Evolutionary conservation across 2,113 vertebrate species (phyloP).

Genomic region (Engystomops pustulosus): DNA sequence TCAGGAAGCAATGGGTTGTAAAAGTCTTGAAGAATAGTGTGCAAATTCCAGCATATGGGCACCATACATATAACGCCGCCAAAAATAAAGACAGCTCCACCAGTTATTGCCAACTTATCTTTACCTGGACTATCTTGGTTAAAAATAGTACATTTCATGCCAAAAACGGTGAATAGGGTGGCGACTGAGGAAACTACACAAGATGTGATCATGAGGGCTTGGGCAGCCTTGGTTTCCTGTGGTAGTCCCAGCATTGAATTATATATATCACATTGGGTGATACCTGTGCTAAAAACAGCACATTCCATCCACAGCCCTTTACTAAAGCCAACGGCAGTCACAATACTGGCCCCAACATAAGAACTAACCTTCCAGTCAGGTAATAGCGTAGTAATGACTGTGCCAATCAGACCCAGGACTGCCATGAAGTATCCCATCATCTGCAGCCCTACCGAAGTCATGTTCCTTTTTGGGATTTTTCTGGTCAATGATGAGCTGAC

Average conservation of each 20-base stretch:
- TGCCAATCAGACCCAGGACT: constrained; percentile 86
- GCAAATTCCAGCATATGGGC: constrained; percentile 90
- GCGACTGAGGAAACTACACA: constrained; percentile 82
- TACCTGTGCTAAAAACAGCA: constrained; percentile 90
- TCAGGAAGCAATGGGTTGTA: constrained; percentile 79
- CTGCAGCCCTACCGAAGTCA: constrained; percentile 87
- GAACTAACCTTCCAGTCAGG: constrained; percentile 89
- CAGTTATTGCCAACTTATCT: constrained; percentile 79
- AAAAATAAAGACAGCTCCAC: constrained; percentile 77
- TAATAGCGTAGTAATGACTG: constrained; percentile 83
- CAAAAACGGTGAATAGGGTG: constrained; percentile 74
- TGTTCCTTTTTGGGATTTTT: constrained; percentile 62
- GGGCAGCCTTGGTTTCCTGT: constrained; percentile 83
- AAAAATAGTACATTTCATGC: constrained; percentile 95
- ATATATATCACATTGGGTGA: constrained; percentile 96
- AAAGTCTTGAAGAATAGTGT: constrained; percentile 90
- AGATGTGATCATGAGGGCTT: constrained; percentile 94
- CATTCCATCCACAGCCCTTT: constrained; percentile 98
- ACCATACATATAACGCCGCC: constrained; percentile 88
- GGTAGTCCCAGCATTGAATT: constrained; percentile 90
- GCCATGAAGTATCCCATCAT: constrained; percentile 88
- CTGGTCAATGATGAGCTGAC: not conserved
- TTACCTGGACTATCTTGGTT: constrained; percentile 77
- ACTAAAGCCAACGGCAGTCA: constrained; percentile 87
- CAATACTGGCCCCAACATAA: constrained; percentile 90